Conservation (phyloP, 2,113 vertebrate genomes). For the Noturus placidus region DNA sequence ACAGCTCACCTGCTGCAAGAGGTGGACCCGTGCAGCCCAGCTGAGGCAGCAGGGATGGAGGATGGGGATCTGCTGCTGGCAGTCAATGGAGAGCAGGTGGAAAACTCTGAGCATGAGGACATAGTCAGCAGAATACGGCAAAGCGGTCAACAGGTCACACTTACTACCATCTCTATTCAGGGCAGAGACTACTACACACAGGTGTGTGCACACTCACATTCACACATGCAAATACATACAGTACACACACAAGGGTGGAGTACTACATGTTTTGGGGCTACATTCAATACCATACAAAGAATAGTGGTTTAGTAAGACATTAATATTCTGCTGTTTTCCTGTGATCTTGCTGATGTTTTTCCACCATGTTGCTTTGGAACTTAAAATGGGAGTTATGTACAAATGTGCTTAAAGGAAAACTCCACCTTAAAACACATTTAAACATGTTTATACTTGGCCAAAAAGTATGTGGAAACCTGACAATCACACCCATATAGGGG, state of each 20-base stretch:
- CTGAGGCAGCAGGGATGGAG: constrained; percentile 82
- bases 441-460: not conserved
- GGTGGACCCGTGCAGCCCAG: constrained; percentile 82
- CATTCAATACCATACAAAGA: not conserved
- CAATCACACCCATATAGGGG: not conserved
- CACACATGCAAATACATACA: not conserved
- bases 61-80: constrained; percentile 87
- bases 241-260: constrained; percentile 49
- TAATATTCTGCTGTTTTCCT: not conserved
- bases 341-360: not conserved
- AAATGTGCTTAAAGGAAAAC: not conserved
- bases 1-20: constrained; percentile 87
- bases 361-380: not conserved
- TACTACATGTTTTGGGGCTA: not conserved
- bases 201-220: constrained; percentile 62
- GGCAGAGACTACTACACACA: constrained; percentile 79
- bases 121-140: constrained; percentile 78
- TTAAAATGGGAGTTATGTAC: not conserved
- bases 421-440: not conserved
- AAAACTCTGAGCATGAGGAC: constrained; percentile 79
- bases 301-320: not conserved
- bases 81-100: constrained; percentile 83
- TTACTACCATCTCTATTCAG: constrained; percentile 75
- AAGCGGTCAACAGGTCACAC: constrained; percentile 69
- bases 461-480: not conserved